These are phyloP conservation scores for Otus scops DNA, from an alignment of 2,797 vertebrate genomes.

Conservation along the genomic window DNA sequence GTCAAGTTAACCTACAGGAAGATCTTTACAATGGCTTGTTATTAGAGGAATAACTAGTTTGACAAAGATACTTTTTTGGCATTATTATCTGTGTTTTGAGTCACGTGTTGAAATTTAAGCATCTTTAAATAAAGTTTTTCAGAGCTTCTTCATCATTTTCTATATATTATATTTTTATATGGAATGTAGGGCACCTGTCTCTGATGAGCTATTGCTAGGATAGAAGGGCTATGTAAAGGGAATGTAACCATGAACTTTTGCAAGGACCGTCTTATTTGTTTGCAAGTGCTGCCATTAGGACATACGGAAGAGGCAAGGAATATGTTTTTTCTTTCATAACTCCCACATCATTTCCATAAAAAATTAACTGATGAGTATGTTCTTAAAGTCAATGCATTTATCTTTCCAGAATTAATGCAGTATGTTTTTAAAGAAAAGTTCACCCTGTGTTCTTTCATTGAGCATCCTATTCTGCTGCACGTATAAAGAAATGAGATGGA, in stretches of 20 bases:
- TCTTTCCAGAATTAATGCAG: slow-evolving; percentile 58
- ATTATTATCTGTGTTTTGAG: background rate
- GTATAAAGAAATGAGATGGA: background rate
- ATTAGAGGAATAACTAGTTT: background rate
- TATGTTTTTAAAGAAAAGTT: slow-evolving; percentile 52
- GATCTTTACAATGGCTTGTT: background rate
- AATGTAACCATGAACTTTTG: background rate
- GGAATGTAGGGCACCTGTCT: background rate
- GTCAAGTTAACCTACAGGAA: background rate
- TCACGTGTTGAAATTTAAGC: background rate
- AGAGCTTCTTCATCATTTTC: background rate
- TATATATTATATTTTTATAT: background rate
- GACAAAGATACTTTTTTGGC: background rate
- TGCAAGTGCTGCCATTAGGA: background rate
- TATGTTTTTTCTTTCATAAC: slow-evolving; percentile 19
- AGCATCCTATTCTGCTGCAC: background rate
- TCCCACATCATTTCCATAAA: slow-evolving; percentile 36
- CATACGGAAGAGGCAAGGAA: slow-evolving; percentile 10
- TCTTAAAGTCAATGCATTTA: slow-evolving; percentile 53
- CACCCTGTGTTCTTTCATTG: background rate
- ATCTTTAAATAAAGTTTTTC: background rate
- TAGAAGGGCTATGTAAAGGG: background rate
- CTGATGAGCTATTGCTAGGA: background rate
- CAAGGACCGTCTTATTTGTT: background rate
- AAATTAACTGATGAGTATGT: slow-evolving; percentile 58